phyloP scores from a whole-genome alignment of 2,797 vertebrate genomes.

The Florisuga fusca region DNA sequence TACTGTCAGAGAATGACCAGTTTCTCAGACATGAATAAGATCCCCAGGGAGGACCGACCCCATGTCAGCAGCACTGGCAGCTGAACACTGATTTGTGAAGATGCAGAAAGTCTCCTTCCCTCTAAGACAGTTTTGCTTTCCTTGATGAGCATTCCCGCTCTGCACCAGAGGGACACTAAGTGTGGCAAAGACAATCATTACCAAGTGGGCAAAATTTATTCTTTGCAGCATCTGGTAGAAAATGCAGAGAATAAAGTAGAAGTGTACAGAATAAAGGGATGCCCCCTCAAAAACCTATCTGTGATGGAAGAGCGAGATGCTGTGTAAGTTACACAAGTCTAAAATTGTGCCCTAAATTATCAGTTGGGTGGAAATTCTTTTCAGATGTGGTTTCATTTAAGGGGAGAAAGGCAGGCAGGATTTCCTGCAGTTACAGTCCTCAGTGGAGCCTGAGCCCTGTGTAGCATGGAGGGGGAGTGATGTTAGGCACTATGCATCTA shows the following conservation, averaged over 20 bases:
- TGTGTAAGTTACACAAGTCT: background rate
- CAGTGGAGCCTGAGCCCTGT: background rate
- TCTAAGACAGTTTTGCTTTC: background rate
- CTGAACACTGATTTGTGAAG: background rate
- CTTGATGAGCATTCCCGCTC: background rate
- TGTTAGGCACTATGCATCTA: fast-evolving
- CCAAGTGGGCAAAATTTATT: background rate
- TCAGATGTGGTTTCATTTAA: background rate
- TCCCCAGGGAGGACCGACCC: background rate
- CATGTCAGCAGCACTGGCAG: background rate
- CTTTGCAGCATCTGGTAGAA: fast-evolving
- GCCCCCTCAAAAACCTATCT: background rate
- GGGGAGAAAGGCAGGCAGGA: background rate
- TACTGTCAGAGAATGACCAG: background rate
- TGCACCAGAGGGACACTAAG: background rate
- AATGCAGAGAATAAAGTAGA: background rate
- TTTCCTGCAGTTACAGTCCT: background rate
- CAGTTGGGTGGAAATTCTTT: background rate
- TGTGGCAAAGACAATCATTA: background rate
- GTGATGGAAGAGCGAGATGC: background rate
- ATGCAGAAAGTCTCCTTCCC: background rate
- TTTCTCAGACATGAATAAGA: background rate
- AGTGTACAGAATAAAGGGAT: background rate
- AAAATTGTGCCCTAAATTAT: background rate
- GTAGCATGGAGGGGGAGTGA: background rate